Conservation (phyloP, 2,888 invertebrate genomes). For the Acanthacorydalis orientalis region DNA sequence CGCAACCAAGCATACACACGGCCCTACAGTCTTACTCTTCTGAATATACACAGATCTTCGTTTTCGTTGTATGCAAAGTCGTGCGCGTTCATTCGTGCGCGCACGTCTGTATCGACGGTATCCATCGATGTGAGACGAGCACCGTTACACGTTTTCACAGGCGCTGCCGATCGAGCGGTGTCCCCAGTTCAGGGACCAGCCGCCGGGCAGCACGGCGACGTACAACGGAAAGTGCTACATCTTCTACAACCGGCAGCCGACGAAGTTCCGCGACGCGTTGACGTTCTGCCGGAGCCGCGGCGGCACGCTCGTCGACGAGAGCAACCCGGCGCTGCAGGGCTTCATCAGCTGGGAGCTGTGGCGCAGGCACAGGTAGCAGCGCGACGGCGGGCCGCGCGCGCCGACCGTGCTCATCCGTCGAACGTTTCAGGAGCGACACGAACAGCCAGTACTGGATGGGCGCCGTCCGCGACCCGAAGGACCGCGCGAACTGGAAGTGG, state of each 20-base stretch:
- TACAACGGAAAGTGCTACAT: constrained; percentile 93
- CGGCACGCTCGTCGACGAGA: constrained; percentile 77
- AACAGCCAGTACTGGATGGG: constrained; percentile 94
- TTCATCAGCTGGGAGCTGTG: constrained; percentile 91
- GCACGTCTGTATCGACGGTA: too few species aligned
- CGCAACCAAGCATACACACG: too few species aligned
- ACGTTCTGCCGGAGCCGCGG: constrained; percentile 66
- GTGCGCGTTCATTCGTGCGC: too few species aligned
- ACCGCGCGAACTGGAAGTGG: constrained; percentile 76
- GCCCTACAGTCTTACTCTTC: too few species aligned
- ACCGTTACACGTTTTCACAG: too few species aligned
- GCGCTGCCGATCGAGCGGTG: constrained; percentile 82
- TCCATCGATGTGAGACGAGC: too few species aligned
- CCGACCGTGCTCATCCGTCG: too few species aligned
- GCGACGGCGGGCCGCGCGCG: too few species aligned
- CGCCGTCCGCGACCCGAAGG: constrained; percentile 65
- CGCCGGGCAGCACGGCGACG: constrained; percentile 80
- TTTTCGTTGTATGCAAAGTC: too few species aligned
- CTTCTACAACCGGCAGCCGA: constrained; percentile 76
- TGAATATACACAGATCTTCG: too few species aligned
- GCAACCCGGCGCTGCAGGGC: constrained; percentile 84
- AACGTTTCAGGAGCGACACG: constrained; percentile 52
- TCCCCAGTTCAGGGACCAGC: constrained; percentile 83
- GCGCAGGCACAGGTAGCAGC: constrained; percentile 67
- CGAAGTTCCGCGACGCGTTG: constrained; percentile 62